Conservation (phyloP, 2,888 invertebrate genomes). For the Balanococcus diminutus region DNA sequence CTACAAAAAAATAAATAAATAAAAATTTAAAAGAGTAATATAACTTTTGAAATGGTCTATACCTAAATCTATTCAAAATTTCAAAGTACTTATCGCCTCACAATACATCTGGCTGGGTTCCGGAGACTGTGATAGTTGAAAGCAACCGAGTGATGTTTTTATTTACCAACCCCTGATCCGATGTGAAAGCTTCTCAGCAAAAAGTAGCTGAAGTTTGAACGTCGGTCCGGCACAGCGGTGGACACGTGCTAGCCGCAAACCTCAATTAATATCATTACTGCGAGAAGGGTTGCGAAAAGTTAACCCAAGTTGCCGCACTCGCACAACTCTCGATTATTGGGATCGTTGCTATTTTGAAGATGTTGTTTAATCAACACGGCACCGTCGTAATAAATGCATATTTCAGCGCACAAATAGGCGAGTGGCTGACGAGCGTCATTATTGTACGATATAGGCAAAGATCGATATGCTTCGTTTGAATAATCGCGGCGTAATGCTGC, state of each 20-base stretch:
- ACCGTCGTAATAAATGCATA: constrained; percentile 45
- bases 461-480: constrained; percentile 17
- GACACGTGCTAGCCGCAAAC: constrained; percentile 44
- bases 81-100: too few relatives aligned
- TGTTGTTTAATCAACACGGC: constrained; percentile 48
- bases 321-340: constrained; percentile 36
- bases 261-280: constrained; percentile 50
- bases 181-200: neutral
- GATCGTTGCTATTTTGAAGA: constrained; percentile 34
- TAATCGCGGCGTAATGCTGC: neutral
- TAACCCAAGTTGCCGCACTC: constrained; percentile 1
- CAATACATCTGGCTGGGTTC: too few relatives aligned
- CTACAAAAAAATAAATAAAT: too few relatives aligned
- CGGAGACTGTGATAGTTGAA: too few relatives aligned
- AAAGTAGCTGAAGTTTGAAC: constrained; percentile 31
- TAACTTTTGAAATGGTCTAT: too few relatives aligned
- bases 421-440: neutral
- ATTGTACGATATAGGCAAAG: neutral
- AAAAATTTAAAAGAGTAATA: too few relatives aligned
- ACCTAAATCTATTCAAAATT: too few relatives aligned
- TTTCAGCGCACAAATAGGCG: constrained; percentile 13
- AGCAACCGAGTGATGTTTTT: too few relatives aligned
- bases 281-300: constrained; percentile 38
- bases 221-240: constrained; percentile 12
- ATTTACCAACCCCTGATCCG: neutral